These are phyloP conservation scores for Rattus rattus DNA, from an alignment of 2,113 vertebrate genomes.

Conservation along the genomic window DNA sequence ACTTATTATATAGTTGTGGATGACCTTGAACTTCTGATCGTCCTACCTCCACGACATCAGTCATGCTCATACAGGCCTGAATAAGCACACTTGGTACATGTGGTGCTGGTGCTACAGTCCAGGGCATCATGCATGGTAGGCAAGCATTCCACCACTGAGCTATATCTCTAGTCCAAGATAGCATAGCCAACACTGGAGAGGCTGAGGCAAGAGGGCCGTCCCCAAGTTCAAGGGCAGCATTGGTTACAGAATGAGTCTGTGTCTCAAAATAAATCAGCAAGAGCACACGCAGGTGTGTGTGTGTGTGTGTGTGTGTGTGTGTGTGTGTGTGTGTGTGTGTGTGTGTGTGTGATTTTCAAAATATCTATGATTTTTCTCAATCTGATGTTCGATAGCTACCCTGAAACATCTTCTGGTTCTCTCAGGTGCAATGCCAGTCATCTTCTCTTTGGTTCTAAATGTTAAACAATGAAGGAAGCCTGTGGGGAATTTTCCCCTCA, in stretches of 20 bases:
- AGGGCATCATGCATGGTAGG: not conserved
- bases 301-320: no score
- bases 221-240: not conserved
- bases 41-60: not conserved
- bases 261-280: not conserved
- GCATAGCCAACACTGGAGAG: not conserved
- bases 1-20: not conserved
- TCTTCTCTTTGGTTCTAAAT: not conserved
- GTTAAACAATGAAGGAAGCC: not conserved
- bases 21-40: not conserved
- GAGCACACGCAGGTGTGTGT: no score
- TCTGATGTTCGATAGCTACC: not conserved
- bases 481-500: not conserved
- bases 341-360: not conserved
- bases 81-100: not conserved
- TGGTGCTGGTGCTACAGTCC: not conserved
- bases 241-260: not conserved
- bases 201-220: no score
- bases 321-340: no score
- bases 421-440: not conserved
- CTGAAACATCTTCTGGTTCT: not conserved
- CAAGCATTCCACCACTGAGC: not conserved
- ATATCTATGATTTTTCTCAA: not conserved
- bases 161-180: not conserved
- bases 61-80: not conserved